phyloP scores from a whole-genome alignment of 2,113 vertebrate genomes.

The Oryzias javanicus region DNA sequence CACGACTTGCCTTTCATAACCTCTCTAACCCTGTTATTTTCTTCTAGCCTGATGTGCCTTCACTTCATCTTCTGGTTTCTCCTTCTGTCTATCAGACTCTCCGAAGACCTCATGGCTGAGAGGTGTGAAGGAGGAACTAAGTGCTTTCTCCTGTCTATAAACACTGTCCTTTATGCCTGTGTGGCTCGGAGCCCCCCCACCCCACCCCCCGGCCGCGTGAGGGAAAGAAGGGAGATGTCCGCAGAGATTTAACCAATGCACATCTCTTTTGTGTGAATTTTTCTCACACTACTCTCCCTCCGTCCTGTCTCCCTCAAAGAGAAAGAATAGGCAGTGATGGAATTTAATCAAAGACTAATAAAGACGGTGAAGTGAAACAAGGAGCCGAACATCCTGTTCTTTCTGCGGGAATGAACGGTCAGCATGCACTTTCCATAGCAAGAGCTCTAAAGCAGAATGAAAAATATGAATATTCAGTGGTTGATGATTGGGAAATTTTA shows the following conservation, averaged over 20 bases:
- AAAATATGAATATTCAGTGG: no score
- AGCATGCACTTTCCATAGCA: no score
- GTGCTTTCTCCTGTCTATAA: conserved; percentile 72
- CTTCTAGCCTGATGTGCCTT: conserved; percentile 17
- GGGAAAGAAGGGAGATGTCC: conserved; percentile 35
- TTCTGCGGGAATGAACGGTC: no score
- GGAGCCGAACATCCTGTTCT: no score
- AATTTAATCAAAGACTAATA: conserved; percentile 23
- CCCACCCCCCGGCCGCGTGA: conserved; percentile 15
- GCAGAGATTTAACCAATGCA: conserved; percentile 48
- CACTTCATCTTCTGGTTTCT: conserved; percentile 21
- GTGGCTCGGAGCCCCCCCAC: conserved; percentile 28
- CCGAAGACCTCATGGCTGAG: conserved; percentile 60
- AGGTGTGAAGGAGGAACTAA: conserved; percentile 73
- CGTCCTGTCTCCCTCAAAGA: conserved; percentile 15
- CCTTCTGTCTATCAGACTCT: conserved; percentile 39
- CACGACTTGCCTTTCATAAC: conserved; percentile 19
- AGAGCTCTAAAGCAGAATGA: no score
- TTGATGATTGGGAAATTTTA: no score
- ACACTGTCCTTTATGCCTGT: conserved; percentile 65
- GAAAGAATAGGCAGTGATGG: conserved; percentile 17
- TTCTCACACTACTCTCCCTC: conserved; percentile 8
- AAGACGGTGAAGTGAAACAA: conserved; percentile 3
- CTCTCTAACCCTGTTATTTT: conserved; percentile 39
- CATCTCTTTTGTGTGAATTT: conserved; percentile 34